Evolutionary conservation across 2,888 invertebrate genomes (phyloP), one percentile per base, ranked within the genome.

Genomic region (Mythimna impura): DNA sequence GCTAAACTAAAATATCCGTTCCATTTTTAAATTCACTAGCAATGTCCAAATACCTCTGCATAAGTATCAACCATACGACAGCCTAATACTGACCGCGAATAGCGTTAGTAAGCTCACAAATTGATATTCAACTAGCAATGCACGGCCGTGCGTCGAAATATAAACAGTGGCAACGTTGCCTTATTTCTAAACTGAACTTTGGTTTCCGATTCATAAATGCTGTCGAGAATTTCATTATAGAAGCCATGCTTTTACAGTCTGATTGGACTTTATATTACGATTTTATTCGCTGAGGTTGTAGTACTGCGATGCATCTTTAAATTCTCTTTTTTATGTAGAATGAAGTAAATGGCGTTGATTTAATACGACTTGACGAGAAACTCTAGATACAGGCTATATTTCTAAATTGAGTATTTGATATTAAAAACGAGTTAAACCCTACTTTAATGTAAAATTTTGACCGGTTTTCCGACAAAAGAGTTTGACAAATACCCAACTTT

Each of bases 61-160:
- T 22, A 30, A 1, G 9, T 50, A 65, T 12, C 25, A 20, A 64
- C 68, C 43, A 50, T 34, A 10, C 20, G 62, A 77, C 66, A 82
- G 73, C 73, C 80, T 81, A 82, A 75, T 68, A 76, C 71, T 80
- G 81, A 75, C 82, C 73, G 57, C 77, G 72, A 78, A 78, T 82
- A 67, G 67, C 78, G 71, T 83, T 74, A 82, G 76, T 85, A 65
- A 84, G 87, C 88, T 89, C 82, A 83, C 89, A 90, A 92, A 91
- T 93, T 93, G 91, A 90, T 92, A 93, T 93, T 93, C 93, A 89
- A 87, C 87, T 73, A 85, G 89, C 92, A 89, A 73, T 86, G 81
- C 82, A 80, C 68, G 71, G 66, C 75, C 91, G 90, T 92, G 91
- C 88, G 86, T 86, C 80, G 90, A 87, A 90, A 90, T 88, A 88